phyloP scores from a whole-genome alignment of 1,140 invertebrate genomes.

The Anastrepha ludens region DNA sequence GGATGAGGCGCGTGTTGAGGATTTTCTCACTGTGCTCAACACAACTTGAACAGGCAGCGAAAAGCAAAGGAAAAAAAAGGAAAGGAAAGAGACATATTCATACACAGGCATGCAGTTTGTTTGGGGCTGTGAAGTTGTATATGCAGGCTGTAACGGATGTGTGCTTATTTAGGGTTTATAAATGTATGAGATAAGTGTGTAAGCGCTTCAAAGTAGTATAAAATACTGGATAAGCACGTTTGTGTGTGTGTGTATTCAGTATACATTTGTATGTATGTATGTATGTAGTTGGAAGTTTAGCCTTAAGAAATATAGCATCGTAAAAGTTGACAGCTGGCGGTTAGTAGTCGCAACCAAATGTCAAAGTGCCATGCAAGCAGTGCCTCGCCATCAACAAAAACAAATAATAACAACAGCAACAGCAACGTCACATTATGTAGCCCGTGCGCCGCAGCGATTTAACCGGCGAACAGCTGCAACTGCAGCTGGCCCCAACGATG shows the following conservation, averaged over 20 bases:
- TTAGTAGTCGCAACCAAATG: conserved; percentile 32
- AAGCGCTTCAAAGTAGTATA: too few relatives aligned
- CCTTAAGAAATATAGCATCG: conserved; percentile 2
- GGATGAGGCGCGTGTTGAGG: conserved; percentile 64
- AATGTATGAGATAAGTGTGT: neutral
- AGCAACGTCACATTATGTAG: neutral
- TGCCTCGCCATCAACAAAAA: neutral
- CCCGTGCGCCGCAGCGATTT: neutral
- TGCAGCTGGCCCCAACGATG: conserved; percentile 37
- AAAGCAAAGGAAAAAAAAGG: neutral
- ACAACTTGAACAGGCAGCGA: conserved; percentile 6
- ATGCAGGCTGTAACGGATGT: neutral
- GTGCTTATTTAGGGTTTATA: neutral
- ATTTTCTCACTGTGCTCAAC: conserved; percentile 57
- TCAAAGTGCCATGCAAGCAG: conserved; percentile 37
- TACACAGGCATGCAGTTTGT: neutral
- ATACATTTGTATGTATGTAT: neutral
- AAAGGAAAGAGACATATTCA: neutral
- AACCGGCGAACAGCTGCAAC: neutral
- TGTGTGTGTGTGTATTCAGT: neutral
- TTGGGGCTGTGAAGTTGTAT: conserved; percentile 36
- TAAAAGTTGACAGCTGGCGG: conserved; percentile 20
- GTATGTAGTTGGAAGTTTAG: neutral
- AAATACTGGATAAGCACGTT: too few relatives aligned
- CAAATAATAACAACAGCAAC: neutral